These are phyloP conservation scores for Drosophila repletoides DNA, from an alignment of 1,140 invertebrate genomes.

Conservation along the genomic window DNA sequence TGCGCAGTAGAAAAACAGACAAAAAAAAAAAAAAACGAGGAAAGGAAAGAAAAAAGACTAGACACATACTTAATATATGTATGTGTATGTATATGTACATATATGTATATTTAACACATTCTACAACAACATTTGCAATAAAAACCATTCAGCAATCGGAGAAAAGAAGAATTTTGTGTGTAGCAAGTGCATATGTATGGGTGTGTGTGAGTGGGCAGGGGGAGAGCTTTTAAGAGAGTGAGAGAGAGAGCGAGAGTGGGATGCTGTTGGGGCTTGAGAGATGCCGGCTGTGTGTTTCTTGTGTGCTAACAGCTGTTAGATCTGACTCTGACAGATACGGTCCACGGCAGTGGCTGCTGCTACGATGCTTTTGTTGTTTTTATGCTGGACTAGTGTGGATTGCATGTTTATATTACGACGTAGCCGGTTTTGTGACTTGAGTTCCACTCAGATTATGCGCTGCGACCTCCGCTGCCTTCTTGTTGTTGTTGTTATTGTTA, in stretches of 20 bases:
- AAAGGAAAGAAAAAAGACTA: conserved; percentile 16
- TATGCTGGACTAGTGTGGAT: conserved; percentile 24
- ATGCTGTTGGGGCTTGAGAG: conserved; percentile 9
- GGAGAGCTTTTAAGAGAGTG: conserved; percentile 15
- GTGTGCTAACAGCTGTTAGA: conserved; percentile 47
- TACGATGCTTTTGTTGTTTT: not conserved
- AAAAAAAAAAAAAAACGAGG: conserved; percentile 44
- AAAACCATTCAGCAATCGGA: conserved; percentile 27
- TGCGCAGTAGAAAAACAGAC: conserved; percentile 66
- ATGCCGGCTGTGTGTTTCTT: conserved; percentile 26
- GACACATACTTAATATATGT: not conserved
- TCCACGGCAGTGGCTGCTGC: conserved; percentile 17
- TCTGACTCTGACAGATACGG: conserved; percentile 18
- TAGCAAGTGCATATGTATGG: conserved; percentile 1
- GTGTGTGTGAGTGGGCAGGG: not conserved
- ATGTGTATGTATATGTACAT: conserved; percentile 12
- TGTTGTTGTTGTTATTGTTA: conserved; percentile 21
- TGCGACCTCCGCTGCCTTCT: not conserved
- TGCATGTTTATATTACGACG: conserved; percentile 26
- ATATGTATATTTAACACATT: conserved; percentile 5
- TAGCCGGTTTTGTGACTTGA: conserved; percentile 35
- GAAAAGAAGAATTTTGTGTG: conserved; percentile 23
- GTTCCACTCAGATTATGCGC: conserved; percentile 29
- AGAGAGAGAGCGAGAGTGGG: conserved; percentile 23
- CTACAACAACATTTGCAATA: conserved; percentile 13